Evolutionary conservation across 1,140 invertebrate species (phyloP).

Genomic region (Rhynchophorus ferrugineus): DNA sequence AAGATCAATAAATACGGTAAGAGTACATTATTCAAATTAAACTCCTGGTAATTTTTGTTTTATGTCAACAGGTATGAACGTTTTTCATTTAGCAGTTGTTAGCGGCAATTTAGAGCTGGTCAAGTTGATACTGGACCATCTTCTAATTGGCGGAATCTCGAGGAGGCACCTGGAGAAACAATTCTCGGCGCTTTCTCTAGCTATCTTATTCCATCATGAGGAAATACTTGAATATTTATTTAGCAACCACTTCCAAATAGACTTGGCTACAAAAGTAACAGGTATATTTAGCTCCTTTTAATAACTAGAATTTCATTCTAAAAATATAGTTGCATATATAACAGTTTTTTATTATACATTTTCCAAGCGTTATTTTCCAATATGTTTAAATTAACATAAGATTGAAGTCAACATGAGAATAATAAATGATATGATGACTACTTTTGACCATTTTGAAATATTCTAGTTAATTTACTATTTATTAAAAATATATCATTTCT

Average conservation of each 20-base stretch:
- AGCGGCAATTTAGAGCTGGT: constrained; percentile 32
- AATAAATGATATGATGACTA: too few species aligned
- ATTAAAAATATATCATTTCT: too few species aligned
- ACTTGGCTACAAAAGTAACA: constrained; percentile 26
- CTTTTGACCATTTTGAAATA: too few species aligned
- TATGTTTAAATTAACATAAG: too few species aligned
- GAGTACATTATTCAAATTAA: background rate
- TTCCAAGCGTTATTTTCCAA: too few species aligned
- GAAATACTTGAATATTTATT: constrained; percentile 31
- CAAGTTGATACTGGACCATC: constrained; percentile 28
- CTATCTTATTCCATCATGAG: constrained; percentile 31
- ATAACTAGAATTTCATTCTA: too few species aligned
- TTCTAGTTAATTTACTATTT: too few species aligned
- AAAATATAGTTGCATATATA: too few species aligned
- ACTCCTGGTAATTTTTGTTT: background rate
- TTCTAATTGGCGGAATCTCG: constrained; percentile 34
- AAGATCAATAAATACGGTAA: constrained; percentile 44
- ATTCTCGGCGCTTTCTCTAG: constrained; percentile 32
- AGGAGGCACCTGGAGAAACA: constrained; percentile 28
- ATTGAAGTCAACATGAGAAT: too few species aligned
- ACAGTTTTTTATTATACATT: background rate
- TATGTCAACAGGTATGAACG: constrained; percentile 24
- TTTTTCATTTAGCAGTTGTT: constrained; percentile 30
- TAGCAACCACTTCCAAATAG: constrained; percentile 28
- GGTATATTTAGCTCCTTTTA: too few species aligned